Percentiles rank a stretch among this genome's conserved stretches.
phyloP scores from a whole-genome alignment of 1,140 invertebrate species.

The Ericerus pela region DNA sequence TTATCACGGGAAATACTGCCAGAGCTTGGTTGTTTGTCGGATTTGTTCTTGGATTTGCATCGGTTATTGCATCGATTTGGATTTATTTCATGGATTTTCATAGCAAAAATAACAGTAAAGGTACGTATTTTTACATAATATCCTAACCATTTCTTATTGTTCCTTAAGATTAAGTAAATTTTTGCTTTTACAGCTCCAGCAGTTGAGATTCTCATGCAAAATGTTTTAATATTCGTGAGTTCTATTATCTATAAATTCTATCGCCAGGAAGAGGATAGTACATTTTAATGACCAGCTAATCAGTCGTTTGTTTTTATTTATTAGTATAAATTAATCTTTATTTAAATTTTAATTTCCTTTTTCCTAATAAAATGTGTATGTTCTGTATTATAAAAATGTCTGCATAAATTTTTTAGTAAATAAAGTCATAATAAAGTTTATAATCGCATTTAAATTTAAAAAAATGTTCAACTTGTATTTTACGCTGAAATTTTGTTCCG shows the following conservation, averaged over 20 bases:
- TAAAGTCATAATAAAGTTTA: too few species aligned
- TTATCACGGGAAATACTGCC: conserved; percentile 73
- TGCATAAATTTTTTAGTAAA: too few species aligned
- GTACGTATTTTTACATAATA: neutral
- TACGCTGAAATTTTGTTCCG: too few species aligned
- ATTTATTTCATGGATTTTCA: conserved; percentile 77
- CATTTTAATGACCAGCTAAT: too few species aligned
- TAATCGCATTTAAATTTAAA: too few species aligned
- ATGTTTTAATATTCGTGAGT: conserved; percentile 83
- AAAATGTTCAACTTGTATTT: too few species aligned
- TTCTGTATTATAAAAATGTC: too few species aligned
- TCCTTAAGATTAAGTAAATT: neutral
- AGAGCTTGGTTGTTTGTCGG: conserved; percentile 92
- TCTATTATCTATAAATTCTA: conserved; percentile 90
- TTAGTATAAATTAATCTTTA: too few species aligned
- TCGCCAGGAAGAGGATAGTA: conserved; percentile 63
- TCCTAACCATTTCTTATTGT: neutral
- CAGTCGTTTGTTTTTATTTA: too few species aligned
- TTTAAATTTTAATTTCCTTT: too few species aligned
- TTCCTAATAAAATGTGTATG: too few species aligned
- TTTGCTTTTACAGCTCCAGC: conserved; percentile 49
- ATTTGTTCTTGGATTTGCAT: conserved; percentile 89
- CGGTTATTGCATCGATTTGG: conserved; percentile 89
- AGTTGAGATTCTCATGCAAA: conserved; percentile 85
- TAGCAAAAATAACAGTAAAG: conserved; percentile 18